Base-by-base conservation (phyloP, 2,113 vertebrate genomes). In the Calonectris borealis region DNA sequence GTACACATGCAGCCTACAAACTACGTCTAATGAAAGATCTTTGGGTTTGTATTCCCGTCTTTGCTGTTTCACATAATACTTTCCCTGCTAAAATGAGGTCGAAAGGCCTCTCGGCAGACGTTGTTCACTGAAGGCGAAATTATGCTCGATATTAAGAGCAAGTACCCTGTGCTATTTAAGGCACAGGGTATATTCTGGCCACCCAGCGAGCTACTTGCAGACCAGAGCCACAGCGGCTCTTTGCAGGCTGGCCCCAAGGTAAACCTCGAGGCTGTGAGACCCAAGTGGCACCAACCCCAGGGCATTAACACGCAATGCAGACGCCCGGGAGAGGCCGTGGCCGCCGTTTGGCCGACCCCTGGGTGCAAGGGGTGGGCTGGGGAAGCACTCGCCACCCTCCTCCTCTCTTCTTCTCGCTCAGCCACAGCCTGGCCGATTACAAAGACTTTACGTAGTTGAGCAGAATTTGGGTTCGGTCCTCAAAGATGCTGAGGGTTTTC, bases 161-260 rank as follows among this genome's bases (percentile, higher is more conserved):
- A 65, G 48, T 24, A 44, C 12, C 19, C 18, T 38, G 34, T 49
- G 61, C 52, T 91, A 31, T 64, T 86, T 81, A 69, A 70, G 93
- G 69, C 82, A 64, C 27, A 8, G 36, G 62, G 38, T 44, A 42
- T 55, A 27, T 32, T 75, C 77, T 11, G 16, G 48, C 38, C 62
- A 66, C 52, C 72, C 69, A 92, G 65, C 32, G 52, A 86, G 70
- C n/a, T 87, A 15, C 51, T 58, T 54, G 73, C 51, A 75, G 77
- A 49, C 19, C 87, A 93, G 65, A 82, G 46, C 1, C 7, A 58
- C 20, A 48, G 62, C 66, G 64, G 14, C n/a, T 34, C 55, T 40
- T 64, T 44, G 42, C 0, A 0, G 51, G n/a, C 40, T 65, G 65
- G 66, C 80, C 0, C 0, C 7, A 29, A 52, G 5, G 24, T 64